Evolutionary conservation across 2,888 invertebrate species (phyloP), one percentile per base, ranked within the genome.

Genomic region (Cheilosia grossa): DNA sequence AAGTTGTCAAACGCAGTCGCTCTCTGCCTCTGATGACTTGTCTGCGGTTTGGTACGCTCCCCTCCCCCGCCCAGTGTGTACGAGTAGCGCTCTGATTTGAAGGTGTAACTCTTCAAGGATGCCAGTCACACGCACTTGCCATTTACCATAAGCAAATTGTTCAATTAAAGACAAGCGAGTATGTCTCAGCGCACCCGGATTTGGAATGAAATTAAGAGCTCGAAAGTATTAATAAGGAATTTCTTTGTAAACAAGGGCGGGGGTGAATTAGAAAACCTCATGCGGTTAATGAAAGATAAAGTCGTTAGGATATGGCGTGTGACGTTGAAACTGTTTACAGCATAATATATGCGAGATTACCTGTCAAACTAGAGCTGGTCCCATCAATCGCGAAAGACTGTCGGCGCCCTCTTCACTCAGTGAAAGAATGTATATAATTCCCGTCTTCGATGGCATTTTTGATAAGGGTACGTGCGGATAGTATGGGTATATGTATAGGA

Each of bases 341-440:
- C 47, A 19, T 47, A 47, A 47, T 47, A 19, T 47, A 17, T 30
- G 6, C n/a, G 37, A 37, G 13, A 37, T 73, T 63, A 73, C 73
- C 73, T 63, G 49, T 66, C 74, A 74, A 49, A 27, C 37, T 13
- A 4, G 10, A 37, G 37, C 13, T 37, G 37, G 4, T 4, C 58
- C 56, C 40, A 64, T 66, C 56, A 64, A 64, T 74, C 47, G 74
- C 56, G 37, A 24, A 40, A 27, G n/a, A 24, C 27, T 17, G 19
- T 47, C 19, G 17, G 9, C 17, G 47, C 3, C 17, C 17, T 17
- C 7, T 17, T 27, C 27, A 2, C 9, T 44, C 17, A 17, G 6
- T 9, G 17, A 44, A 19, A 17, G 19, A 10, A 19, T 47, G 17
- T 7, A 3, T 37, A 13, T 13, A 13, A 13, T 37, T 37, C 37